These are phyloP conservation scores for Orussus abietinus DNA, from an alignment of 1,140 invertebrate species.

Conservation along the genomic window DNA sequence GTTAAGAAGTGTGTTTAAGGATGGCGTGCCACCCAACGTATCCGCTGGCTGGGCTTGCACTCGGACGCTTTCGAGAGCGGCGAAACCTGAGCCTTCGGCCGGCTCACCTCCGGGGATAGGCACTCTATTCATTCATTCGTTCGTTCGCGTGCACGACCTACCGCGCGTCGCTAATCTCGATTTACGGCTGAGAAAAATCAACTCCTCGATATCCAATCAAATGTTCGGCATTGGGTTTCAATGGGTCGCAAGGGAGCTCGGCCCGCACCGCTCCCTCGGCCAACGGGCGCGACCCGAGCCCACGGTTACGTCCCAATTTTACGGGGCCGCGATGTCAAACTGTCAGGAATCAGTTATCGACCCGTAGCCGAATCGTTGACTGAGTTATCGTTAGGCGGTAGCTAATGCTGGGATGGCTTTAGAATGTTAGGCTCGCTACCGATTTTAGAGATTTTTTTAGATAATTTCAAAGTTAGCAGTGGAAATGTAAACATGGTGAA, in stretches of 20 bases:
- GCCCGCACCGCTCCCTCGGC: neutral
- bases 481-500: too few species aligned
- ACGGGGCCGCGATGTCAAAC: too few species aligned
- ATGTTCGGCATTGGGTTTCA: conserved; percentile 14
- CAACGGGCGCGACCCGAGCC: too few species aligned
- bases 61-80: conserved; percentile 30
- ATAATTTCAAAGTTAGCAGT: too few species aligned
- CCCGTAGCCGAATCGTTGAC: too few species aligned
- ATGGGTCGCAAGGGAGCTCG: conserved; percentile 10
- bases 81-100: conserved; percentile 32
- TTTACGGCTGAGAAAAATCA: conserved; percentile 34
- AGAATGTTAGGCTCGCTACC: too few species aligned
- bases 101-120: conserved; percentile 2
- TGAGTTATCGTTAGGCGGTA: too few species aligned
- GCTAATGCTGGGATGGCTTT: too few species aligned
- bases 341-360: too few species aligned
- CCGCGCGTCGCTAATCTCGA: conserved; percentile 40
- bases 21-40: conserved; percentile 35
- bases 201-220: conserved; percentile 24
- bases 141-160: conserved; percentile 32
- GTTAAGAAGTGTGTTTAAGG: conserved; percentile 8
- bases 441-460: too few species aligned
- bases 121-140: conserved; percentile 33
- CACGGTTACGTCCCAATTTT: too few species aligned
- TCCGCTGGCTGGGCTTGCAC: too few species aligned